Evolutionary conservation across 2,113 vertebrate genomes (phyloP), one percentile per base, ranked within the genome.

Genomic region (Psilopogon haemacephalus): DNA sequence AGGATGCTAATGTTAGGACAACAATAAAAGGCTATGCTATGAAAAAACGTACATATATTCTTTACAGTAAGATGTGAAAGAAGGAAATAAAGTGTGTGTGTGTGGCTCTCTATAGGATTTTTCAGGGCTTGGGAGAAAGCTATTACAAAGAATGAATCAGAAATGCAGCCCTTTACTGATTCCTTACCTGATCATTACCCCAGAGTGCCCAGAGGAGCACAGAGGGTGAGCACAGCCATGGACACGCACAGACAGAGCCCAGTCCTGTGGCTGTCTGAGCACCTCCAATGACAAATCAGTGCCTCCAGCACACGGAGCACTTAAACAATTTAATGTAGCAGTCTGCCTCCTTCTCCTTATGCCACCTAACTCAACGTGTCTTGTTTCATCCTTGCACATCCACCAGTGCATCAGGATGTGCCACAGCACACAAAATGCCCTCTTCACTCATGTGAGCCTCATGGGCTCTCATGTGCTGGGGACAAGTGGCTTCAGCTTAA

Each of bases 321-420:
- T 12, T 0, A 18, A 2, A 9, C 3, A 50, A 28, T 63, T 19
- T 1, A n/a, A 17, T 0, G 0, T 2, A n/a, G 40, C 72, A 64
- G 21, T 32, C 38, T 42, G 28, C 37, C 30, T 33, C 48, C 71
- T 64, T 67, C 60, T 72, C 40, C 62, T 73, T 8, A 27, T 19
- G 27, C 38, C 55, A 33, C 81, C 33, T 2, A 40, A 10, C 10
- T 60, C 63, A 40, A 0, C 33, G 1, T 1, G 10, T 8, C 42
- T 56, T 1, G 0, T 2, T 5, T 11, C 84, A 30, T 2, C 26
- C 30, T 65, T 60, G 7, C 38, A 11, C 52, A 15, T 12, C 37
- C 52, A 8, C 3, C 35, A 3, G 0, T 1, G 8, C 16, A 3
- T 3, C 3, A 40, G 23, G 28, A 15, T 0, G 4, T 15, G 28